Percentiles rank a stretch among this genome's conserved stretches.
Evolutionary conservation across 2,797 vertebrate genomes (phyloP).

Genomic region (Leuciscus waleckii): DNA sequence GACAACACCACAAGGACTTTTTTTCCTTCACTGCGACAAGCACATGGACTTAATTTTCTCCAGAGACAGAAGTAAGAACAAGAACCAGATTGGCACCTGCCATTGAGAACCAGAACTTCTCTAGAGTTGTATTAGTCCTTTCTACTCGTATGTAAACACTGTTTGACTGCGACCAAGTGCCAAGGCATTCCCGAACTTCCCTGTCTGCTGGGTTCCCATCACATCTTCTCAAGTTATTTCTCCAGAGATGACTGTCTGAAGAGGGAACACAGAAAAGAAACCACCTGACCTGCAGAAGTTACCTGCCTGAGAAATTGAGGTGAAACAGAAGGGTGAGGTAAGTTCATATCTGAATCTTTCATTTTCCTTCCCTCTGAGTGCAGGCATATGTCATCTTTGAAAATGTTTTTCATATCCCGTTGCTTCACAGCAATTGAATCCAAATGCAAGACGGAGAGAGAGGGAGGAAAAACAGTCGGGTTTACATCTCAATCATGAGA

Average conservation of each 20-base stretch:
- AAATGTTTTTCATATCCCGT: slow-evolving; percentile 70
- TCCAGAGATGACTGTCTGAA: slow-evolving; percentile 76
- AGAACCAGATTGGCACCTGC: slow-evolving; percentile 64
- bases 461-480: slow-evolving; percentile 67
- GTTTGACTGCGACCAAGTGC: slow-evolving; percentile 67
- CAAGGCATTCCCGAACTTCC: slow-evolving; percentile 61
- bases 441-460: slow-evolving; percentile 68
- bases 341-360: slow-evolving; percentile 56
- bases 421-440: slow-evolving; percentile 57
- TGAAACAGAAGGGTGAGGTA: slow-evolving; percentile 65
- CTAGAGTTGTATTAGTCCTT: slow-evolving; percentile 40
- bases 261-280: slow-evolving; percentile 74
- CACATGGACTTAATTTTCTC: slow-evolving; percentile 76
- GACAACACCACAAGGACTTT: slow-evolving; percentile 74
- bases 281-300: slow-evolving; percentile 72
- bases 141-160: slow-evolving; percentile 66
- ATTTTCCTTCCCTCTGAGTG: slow-evolving; percentile 49
- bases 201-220: slow-evolving; percentile 47
- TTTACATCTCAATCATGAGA: slow-evolving; percentile 80
- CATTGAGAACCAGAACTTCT: slow-evolving; percentile 62
- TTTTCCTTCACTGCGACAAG: slow-evolving; percentile 54
- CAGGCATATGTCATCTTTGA: slow-evolving; percentile 59
- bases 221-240: slow-evolving; percentile 62
- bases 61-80: slow-evolving; percentile 65
- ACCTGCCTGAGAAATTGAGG: slow-evolving; percentile 62